Conservation (phyloP, 2,113 vertebrate species). For the Xiphophorus hellerii region DNA sequence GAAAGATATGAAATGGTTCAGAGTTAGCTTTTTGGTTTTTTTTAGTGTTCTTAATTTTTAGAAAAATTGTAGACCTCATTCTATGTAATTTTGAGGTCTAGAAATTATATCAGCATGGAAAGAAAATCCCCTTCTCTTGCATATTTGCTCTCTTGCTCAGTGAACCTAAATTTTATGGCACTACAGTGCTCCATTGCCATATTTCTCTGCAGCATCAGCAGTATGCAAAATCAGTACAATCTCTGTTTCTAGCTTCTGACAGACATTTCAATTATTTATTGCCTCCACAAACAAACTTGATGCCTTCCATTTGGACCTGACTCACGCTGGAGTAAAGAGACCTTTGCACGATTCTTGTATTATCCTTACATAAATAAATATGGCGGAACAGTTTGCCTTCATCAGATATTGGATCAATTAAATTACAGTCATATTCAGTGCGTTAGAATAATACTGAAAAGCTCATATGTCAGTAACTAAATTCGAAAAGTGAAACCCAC, state of each 20-base stretch:
- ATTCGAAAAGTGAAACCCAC: no score
- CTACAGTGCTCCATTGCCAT: slow-evolving; percentile 34
- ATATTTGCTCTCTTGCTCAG: slow-evolving; percentile 27
- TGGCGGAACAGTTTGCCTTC: no score
- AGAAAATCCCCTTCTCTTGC: slow-evolving; percentile 20
- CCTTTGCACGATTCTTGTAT: slow-evolving; percentile 2
- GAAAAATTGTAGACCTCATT: background rate
- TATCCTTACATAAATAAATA: background rate
- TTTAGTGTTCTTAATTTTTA: background rate
- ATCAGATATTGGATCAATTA: no score
- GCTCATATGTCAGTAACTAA: no score
- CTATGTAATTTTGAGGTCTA: background rate
- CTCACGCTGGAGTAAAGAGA: slow-evolving; percentile 2
- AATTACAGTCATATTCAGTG: no score
- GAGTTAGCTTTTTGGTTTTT: background rate
- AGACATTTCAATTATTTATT: slow-evolving; percentile 40
- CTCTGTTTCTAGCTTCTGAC: slow-evolving; percentile 21
- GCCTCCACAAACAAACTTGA: slow-evolving; percentile 16
- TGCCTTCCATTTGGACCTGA: slow-evolving; percentile 19
- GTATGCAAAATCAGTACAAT: slow-evolving; percentile 42
- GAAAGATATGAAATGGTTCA: background rate
- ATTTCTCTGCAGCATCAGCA: slow-evolving; percentile 55
- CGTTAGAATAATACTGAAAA: no score
- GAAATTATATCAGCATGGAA: background rate
- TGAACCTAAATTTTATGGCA: slow-evolving; percentile 54